Evolutionary conservation across 2,797 vertebrate genomes (phyloP).

Genomic region (Adrianichthys oophorus): DNA sequence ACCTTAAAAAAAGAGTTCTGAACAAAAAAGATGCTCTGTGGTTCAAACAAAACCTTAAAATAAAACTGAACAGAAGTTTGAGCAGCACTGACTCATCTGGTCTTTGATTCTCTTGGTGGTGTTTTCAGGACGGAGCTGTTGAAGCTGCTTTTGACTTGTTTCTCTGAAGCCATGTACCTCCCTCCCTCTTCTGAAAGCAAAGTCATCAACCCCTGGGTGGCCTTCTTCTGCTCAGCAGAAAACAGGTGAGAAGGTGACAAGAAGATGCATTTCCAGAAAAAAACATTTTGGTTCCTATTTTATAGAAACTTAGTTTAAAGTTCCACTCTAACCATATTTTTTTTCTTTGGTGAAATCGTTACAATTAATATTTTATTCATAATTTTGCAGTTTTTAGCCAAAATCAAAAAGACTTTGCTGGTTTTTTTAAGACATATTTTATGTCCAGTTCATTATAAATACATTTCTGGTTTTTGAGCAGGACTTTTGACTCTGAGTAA

Average conservation of each 20-base stretch:
- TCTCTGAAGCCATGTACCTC: constrained; percentile 97
- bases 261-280: too few species aligned
- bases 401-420: too few species aligned
- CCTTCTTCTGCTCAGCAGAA: constrained; percentile 90
- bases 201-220: constrained; percentile 89
- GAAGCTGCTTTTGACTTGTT: constrained; percentile 93
- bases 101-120: too few species aligned
- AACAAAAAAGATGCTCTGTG: neutral
- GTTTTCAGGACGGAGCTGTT: constrained; percentile 87
- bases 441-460: too few species aligned
- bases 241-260: constrained; percentile 79
- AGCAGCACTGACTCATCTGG: neutral
- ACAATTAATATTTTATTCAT: too few species aligned
- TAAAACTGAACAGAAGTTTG: neutral
- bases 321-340: too few species aligned
- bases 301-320: too few species aligned
- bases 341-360: too few species aligned
- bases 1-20: neutral
- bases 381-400: too few species aligned
- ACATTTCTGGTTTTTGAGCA: too few species aligned
- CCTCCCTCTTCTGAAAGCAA: constrained; percentile 83
- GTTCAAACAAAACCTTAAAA: neutral
- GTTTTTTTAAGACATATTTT: too few species aligned
- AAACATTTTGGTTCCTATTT: neutral
- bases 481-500: too few species aligned